Base-by-base conservation (phyloP, 2,888 invertebrate genomes). In the Pediacus dermestoides region DNA sequence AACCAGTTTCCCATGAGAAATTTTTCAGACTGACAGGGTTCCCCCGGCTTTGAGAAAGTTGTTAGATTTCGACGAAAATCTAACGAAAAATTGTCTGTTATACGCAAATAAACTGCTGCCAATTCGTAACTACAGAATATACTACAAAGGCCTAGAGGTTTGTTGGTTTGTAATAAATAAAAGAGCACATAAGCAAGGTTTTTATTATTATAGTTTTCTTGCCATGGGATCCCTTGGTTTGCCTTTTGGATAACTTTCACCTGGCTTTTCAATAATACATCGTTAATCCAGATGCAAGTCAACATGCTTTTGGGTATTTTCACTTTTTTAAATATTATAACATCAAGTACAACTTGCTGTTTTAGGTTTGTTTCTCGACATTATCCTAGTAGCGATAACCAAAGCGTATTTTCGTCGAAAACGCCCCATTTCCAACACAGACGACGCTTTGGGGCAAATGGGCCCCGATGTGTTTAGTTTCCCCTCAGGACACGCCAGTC, bases 401-500 rank as follows among this genome's bases (percentile, higher is more conserved):
- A 95, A 95, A 70, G 85, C 92, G 1, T 66, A 78, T 35, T 79
- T 83, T 3, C 75, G 92, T 44, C 74, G 95, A 58, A 75, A 84
- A 52, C 74, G 95, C 16, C 94, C 94, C 0, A 60, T 73, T 0
- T 74, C 76, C 12, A 65, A 70, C 9, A 70, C 73, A 42, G 79
- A 79, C 50, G 85, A 88, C 62, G 76, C 83, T 49, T 68, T 84
- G 42, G 76, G 63, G 9, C 64, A 77, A 18, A 71, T 89, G 11
- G 88, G 90, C 0, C 86, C 92, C 0, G 94, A 94, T 67, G 85
- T 90, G 57, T 96, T 83, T 66, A 82, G 85, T 30, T 97, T 97
- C 66, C 97, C 96, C 7, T 96, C 95, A 0, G 95, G 95, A 0
- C 96, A 97, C 67, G 82, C 91, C 1, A 91, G 94, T 14, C 73